Base-by-base conservation (phyloP, 2,888 invertebrate genomes). In the Anticlea derivata region DNA sequence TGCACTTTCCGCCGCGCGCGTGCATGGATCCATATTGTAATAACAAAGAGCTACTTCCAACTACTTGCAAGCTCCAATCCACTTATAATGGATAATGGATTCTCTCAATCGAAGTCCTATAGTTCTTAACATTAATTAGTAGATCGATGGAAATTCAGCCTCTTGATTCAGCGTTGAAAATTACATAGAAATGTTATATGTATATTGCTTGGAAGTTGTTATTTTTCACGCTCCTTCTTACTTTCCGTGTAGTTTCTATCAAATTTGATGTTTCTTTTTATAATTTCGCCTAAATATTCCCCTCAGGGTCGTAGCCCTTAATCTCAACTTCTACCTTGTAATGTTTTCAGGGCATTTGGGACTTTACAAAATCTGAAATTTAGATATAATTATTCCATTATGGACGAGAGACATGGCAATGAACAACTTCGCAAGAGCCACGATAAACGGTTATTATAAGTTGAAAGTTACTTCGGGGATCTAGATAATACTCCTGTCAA, bases 401-500 rank as follows among this genome's bases (percentile, higher is more conserved):
- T 33, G 13, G 8, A 35, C 1, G 22, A 39, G 26, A 31, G 39
- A 40, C 34, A 31, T 34, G 33, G 8, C 29, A 20, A 35, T 34
- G 40, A 35, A 35, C 34, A 45, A 41, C 24, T 45, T 41, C 1
- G 30, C 30, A 29, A 40, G 39, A 35, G 13, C 34, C 27, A 12
- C 35, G 24, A 39, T 34, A 39, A 44, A 24, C 48, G 29, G 26
- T 53, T 45, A 53, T 45, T 53, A 35, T 40, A 48, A 55, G 48
- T 55, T 51, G 43, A 26, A 40, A 55, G 46, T 58, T 44, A 56
- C 54, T 58, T 55, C 29, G 24, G 53, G 49, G 43, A 49, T 53
- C 51, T 48, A 38, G 45, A 48, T 54, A 60, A 59, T 59, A 34
- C 31, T 49, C 12, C 56, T 60, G 60, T 59, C 60, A 59, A 58